Evolutionary conservation across 2,113 vertebrate species (phyloP), one percentile per base, ranked within the genome.

Genomic region (Petroica traversi): DNA sequence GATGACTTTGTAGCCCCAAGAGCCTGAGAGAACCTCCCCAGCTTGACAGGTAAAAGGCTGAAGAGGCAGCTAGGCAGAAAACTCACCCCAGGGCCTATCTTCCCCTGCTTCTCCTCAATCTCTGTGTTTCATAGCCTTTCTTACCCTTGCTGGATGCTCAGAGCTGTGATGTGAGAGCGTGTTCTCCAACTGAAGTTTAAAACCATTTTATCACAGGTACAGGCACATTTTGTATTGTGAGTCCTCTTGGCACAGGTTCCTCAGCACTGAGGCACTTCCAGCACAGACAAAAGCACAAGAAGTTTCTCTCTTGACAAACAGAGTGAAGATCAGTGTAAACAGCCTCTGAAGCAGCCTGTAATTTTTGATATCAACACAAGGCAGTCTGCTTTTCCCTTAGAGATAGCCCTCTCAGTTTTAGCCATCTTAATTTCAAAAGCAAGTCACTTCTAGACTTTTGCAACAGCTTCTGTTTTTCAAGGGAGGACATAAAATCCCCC

Each of bases 141-240:
- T 49, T 45, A 31, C 25, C 61, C n/a, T 79, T 45, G 12, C 77
- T 73, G 49, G 54, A 68, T 36, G 28, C 63, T 49, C 4, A 4
- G 43, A 72, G 58, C 49, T 46, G 52, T 63, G 54, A 80, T 38
- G 5, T 3, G 25, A 77, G 3, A 82, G 20, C 0, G 0, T 15
- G 12, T 38, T 77, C 40, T 59, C 59, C 64, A 51, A 36, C 22
- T 59, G 63, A 68, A 72, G 28, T 23, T 58, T 54, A 63, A 52
- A 76, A 24, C 4, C 0, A 10, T 66, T 71, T 58, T 13, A 31
- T 5, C 68, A 34, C 48, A 51, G 41, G 29, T 20, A 51, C 12
- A 40, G 72, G 67, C 3, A 4, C 6, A 12, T 43, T 77, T 73
- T 11, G 0, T n/a, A 25, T 45, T 29, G 34, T 4, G 29, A 63